phyloP scores from a whole-genome alignment of 2,888 invertebrate genomes.

The Harpalus rufipes region DNA sequence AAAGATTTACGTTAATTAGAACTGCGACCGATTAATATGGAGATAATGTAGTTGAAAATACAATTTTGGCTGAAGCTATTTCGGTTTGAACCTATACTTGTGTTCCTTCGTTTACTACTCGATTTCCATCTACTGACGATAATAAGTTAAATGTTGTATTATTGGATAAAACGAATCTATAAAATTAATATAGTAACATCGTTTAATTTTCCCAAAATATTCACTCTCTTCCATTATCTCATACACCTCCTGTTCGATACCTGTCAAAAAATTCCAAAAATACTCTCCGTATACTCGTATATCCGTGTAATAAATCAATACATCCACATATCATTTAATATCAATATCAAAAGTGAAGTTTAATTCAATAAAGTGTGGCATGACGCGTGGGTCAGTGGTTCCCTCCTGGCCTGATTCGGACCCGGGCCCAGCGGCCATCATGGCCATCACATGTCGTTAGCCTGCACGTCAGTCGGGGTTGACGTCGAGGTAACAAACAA shows the following conservation, averaged over 20 bases:
- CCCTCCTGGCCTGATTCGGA: slow-evolving; percentile 7
- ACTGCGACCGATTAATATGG: too few relatives aligned
- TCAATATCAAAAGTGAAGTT: slow-evolving; percentile 59
- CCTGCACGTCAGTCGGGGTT: slow-evolving; percentile 53
- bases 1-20: too few relatives aligned
- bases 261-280: slow-evolving; percentile 29
- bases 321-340: slow-evolving; percentile 41
- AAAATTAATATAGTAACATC: too few relatives aligned
- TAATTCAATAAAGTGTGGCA: slow-evolving; percentile 56
- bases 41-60: too few relatives aligned
- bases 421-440: slow-evolving; percentile 55
- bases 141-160: too few relatives aligned
- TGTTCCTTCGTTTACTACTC: too few relatives aligned
- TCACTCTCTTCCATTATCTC: background rate
- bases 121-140: too few relatives aligned
- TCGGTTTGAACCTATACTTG: too few relatives aligned
- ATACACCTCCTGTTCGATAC: background rate
- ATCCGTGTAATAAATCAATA: slow-evolving; percentile 24
- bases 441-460: slow-evolving; percentile 63
- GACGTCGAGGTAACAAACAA: slow-evolving; percentile 5
- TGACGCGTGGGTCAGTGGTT: background rate
- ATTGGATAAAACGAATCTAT: too few relatives aligned
- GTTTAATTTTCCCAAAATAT: background rate
- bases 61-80: too few relatives aligned
- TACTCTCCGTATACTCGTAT: background rate